phyloP scores from a whole-genome alignment of 2,888 invertebrate species.

The Escarpia spicata region DNA sequence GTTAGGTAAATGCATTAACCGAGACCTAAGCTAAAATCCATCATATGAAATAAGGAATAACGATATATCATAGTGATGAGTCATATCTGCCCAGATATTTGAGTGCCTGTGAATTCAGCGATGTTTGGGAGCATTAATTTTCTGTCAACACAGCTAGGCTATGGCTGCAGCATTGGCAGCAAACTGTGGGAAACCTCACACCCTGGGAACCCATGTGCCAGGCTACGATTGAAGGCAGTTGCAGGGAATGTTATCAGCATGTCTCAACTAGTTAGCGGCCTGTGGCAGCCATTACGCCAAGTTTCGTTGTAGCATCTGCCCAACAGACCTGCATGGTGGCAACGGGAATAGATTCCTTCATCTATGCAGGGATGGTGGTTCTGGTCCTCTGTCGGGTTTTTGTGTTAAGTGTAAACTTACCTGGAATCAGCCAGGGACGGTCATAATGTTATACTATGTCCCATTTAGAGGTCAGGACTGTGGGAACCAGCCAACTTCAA shows the following conservation, averaged over 20 bases:
- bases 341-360: slow-evolving; percentile 9
- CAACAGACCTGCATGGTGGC: not conserved
- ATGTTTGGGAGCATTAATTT: slow-evolving; percentile 16
- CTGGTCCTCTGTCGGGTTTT: not conserved
- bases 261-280: not conserved
- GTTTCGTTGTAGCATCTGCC: not conserved
- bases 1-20: not conserved
- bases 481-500: too few species aligned
- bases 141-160: not conserved
- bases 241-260: slow-evolving; percentile 5
- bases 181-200: slow-evolving; percentile 13
- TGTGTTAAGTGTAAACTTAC: too few species aligned
- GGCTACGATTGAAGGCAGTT: not conserved
- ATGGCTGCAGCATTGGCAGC: not conserved
- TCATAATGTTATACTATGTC: too few species aligned
- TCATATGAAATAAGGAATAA: not conserved
- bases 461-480: too few species aligned
- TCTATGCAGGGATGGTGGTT: not conserved
- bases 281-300: slow-evolving; percentile 6
- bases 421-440: too few species aligned
- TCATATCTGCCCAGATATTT: not conserved
- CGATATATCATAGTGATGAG: not conserved
- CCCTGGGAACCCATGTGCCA: slow-evolving; percentile 5
- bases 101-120: not conserved
- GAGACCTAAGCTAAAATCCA: not conserved